Evolutionary conservation across 2,113 vertebrate genomes (phyloP).

Genomic region (Pituophis catenifer): DNA sequence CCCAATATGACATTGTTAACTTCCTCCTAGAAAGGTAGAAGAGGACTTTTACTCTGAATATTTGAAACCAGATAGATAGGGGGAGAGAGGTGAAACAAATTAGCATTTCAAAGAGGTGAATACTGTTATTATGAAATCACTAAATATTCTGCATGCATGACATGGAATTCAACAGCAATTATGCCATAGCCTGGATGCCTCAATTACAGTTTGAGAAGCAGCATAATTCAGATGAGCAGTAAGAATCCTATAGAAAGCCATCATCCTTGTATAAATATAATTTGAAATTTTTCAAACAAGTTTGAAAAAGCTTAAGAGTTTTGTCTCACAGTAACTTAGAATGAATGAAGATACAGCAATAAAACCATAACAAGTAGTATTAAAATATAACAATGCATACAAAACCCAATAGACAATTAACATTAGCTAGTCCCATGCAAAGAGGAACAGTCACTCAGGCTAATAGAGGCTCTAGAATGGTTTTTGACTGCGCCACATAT

Average conservation of each 20-base stretch:
- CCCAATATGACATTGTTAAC: not conserved
- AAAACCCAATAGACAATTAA: not conserved
- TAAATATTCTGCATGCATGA: slow-evolving; percentile 1
- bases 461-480: not conserved
- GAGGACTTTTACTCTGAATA: not conserved
- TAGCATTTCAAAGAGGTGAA: slow-evolving; percentile 7
- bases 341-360: not conserved
- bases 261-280: not conserved
- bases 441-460: not conserved
- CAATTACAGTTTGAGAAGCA: not conserved
- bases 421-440: not conserved
- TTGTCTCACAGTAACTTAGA: not conserved
- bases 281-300: not conserved
- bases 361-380: not conserved
- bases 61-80: not conserved
- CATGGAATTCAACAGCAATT: slow-evolving; percentile 7
- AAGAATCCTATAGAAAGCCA: not conserved
- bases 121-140: slow-evolving; percentile 16
- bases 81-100: not conserved
- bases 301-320: not conserved
- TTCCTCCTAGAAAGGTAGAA: not conserved
- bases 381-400: not conserved
- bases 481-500: not conserved
- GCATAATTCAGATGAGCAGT: not conserved
- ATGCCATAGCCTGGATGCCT: not conserved